A percentile compares a stretch with the other conserved stretches of the same genome.
Evolutionary conservation across 1,140 invertebrate species (phyloP).

Genomic region (Drosophila nasuta): DNA sequence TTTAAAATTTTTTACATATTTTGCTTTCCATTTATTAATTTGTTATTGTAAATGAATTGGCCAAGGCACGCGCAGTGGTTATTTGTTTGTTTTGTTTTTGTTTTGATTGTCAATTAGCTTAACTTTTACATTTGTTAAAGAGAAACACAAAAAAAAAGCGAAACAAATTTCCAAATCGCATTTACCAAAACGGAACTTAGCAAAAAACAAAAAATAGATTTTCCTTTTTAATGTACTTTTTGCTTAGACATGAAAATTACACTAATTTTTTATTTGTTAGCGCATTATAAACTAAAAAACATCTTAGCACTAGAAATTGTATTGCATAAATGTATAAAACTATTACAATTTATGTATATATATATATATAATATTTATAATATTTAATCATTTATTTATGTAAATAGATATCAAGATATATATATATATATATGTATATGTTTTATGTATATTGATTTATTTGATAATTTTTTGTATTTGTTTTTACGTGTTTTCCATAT

Average conservation of each 20-base stretch:
- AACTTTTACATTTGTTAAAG: constrained; percentile 14
- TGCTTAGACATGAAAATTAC: constrained; percentile 66
- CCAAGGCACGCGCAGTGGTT: constrained; percentile 72
- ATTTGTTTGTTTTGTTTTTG: constrained; percentile 32
- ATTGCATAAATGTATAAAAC: constrained; percentile 58
- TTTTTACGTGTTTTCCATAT: background rate
- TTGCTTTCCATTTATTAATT: constrained; percentile 75
- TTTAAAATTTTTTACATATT: constrained; percentile 50
- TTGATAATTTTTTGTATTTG: constrained; percentile 39
- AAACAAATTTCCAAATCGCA: constrained; percentile 13
- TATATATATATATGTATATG: constrained; percentile 23
- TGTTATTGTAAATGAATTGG: constrained; percentile 78
- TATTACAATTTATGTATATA: constrained; percentile 47
- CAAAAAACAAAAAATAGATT: constrained; percentile 50
- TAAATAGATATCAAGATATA: constrained; percentile 49
- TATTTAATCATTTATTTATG: constrained; percentile 31
- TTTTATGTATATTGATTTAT: constrained; percentile 29
- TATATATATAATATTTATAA: constrained; percentile 43
- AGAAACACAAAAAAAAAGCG: constrained; percentile 33
- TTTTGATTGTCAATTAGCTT: constrained; percentile 39
- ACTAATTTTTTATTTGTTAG: constrained; percentile 79
- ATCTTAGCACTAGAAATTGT: constrained; percentile 72
- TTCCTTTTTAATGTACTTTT: constrained; percentile 52
- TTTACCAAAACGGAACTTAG: constrained; percentile 62
- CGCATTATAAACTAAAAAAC: constrained; percentile 78